A percentile compares a stretch with the other conserved stretches of the same genome.
These are phyloP conservation scores for Agriopis marginaria DNA, from an alignment of 2,888 invertebrate species.

Conservation along the genomic window DNA sequence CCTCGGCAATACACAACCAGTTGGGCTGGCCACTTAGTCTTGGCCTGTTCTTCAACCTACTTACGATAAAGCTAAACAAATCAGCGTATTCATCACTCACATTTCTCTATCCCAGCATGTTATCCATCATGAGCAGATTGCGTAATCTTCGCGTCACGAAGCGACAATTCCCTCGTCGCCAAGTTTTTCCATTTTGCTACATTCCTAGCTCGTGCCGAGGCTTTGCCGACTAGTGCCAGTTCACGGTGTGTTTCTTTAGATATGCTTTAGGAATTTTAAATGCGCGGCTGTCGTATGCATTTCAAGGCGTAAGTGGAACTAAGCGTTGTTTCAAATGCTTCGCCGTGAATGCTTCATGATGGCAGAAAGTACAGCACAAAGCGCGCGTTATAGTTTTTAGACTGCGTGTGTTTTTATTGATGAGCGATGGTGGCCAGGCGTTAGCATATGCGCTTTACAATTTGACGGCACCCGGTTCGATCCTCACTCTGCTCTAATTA, in stretches of 20 bases:
- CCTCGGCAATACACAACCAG: neutral
- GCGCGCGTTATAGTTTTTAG: neutral
- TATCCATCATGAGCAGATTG: slow-evolving; percentile 56
- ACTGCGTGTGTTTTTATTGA: neutral
- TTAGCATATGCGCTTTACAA: too few species aligned
- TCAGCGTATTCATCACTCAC: slow-evolving; percentile 23
- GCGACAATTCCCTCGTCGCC: slow-evolving; percentile 47
- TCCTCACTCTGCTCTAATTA: too few species aligned
- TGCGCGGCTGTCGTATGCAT: slow-evolving; percentile 42
- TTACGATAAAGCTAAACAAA: slow-evolving; percentile 9
- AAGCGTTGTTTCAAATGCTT: slow-evolving; percentile 30
- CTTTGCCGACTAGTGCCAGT: slow-evolving; percentile 49
- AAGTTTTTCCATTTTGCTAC: slow-evolving; percentile 61
- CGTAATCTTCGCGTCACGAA: slow-evolving; percentile 50
- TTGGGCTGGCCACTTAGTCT: neutral
- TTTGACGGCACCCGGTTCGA: too few species aligned
- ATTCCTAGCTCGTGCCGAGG: slow-evolving; percentile 76
- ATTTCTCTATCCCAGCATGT: slow-evolving; percentile 29
- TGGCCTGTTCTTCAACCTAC: neutral
- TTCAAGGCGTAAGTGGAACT: slow-evolving; percentile 35
- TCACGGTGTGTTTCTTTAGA: slow-evolving; percentile 66
- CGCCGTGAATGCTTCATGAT: slow-evolving; percentile 10
- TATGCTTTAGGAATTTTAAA: slow-evolving; percentile 55
- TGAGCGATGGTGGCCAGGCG: too few species aligned
- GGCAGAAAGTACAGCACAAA: slow-evolving; percentile 2